Percentiles rank a stretch among this genome's conserved stretches.
Evolutionary conservation across 1,140 invertebrate genomes (phyloP).

Genomic region (Harlomillsia oculata): DNA sequence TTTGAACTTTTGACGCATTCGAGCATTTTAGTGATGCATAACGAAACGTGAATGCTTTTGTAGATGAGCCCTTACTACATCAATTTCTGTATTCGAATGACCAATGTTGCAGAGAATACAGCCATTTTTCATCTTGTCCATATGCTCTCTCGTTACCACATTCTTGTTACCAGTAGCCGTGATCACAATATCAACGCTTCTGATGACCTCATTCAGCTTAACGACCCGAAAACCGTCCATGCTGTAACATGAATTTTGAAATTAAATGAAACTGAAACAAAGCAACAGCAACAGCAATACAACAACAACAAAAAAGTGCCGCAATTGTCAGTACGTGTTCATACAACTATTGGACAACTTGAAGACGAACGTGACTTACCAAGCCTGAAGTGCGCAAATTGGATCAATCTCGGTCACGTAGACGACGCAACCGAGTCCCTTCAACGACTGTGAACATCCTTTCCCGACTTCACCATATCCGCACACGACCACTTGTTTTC

Average conservation of each 20-base stretch:
- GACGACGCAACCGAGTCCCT: conserved; percentile 84
- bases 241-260: conserved; percentile 46
- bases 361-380: conserved; percentile 50
- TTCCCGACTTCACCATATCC: conserved; percentile 98
- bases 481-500: conserved; percentile 91
- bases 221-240: conserved; percentile 97
- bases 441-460: conserved; percentile 89
- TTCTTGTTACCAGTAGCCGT: conserved; percentile 96
- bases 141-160: conserved; percentile 85
- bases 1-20: neutral
- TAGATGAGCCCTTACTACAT: conserved; percentile 84
- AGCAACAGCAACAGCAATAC: neutral
- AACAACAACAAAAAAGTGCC: neutral
- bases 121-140: conserved; percentile 95
- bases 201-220: conserved; percentile 87
- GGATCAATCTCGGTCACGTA: conserved; percentile 98
- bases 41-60: no score
- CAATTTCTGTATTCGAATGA: conserved; percentile 95
- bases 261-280: neutral
- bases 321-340: neutral
- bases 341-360: neutral
- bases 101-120: conserved; percentile 97
- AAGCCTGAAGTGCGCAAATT: conserved; percentile 93
- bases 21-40: neutral
- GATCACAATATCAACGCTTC: conserved; percentile 86